These are phyloP conservation scores for Ctenopoma multispine DNA, from an alignment of 2,797 vertebrate genomes.

Conservation along the genomic window DNA sequence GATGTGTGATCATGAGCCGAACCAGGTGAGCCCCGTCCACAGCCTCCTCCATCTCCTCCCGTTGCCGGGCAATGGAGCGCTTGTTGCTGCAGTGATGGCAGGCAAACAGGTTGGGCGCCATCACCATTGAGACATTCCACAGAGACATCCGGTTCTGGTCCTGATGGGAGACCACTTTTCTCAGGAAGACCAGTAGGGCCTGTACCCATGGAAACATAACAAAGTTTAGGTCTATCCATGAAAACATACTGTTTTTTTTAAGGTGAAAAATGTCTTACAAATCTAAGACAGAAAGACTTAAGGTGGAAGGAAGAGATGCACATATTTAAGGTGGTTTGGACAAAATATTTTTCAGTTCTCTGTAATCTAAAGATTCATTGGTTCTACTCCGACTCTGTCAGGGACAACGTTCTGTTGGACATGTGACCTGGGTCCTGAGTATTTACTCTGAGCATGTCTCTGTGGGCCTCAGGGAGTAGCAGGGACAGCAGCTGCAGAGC, in stretches of 20 bases:
- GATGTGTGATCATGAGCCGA: constrained; percentile 90
- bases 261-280: not conserved
- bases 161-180: constrained; percentile 91
- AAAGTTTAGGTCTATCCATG: not conserved
- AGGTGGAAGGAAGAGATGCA: not conserved
- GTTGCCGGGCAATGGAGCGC: constrained; percentile 67
- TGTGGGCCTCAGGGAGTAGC: constrained; percentile 92
- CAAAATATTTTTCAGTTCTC: no score
- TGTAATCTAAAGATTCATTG: no score
- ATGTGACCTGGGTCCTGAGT: no score
- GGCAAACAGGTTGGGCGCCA: constrained; percentile 95
- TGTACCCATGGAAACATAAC: constrained; percentile 61
- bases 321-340: not conserved
- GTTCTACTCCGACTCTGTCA: no score
- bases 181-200: constrained; percentile 93
- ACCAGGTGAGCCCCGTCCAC: constrained; percentile 90
- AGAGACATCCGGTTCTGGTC: constrained; percentile 95
- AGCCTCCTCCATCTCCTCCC: constrained; percentile 90
- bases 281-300: not conserved
- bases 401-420: no score
- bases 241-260: not conserved
- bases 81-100: constrained; percentile 82
- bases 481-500: constrained; percentile 93
- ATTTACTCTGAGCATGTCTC: constrained; percentile 92
- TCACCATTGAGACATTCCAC: constrained; percentile 97